Evolutionary conservation across 2,797 vertebrate species (phyloP).

Genomic region (Sebastes minor): DNA sequence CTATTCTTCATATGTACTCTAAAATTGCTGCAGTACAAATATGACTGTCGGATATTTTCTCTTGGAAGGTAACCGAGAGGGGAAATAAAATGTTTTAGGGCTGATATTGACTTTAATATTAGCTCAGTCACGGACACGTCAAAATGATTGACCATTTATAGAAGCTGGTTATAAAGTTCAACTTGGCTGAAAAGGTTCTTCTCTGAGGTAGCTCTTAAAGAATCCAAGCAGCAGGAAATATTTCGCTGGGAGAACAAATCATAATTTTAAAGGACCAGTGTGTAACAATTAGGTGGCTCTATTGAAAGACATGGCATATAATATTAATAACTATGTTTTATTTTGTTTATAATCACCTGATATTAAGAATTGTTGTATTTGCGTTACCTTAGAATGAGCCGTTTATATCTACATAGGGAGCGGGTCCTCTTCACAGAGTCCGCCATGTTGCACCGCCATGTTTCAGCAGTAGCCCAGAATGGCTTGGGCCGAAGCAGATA

Average conservation of each 20-base stretch:
- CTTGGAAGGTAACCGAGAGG: background rate
- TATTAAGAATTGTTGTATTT: too few species aligned
- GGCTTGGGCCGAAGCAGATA: too few species aligned
- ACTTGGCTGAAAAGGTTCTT: background rate
- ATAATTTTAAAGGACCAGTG: background rate
- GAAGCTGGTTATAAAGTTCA: background rate
- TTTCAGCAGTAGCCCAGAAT: too few species aligned
- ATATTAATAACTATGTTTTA: too few species aligned
- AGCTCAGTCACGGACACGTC: background rate
- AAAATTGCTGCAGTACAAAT: background rate
- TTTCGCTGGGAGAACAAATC: background rate
- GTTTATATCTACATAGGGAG: too few species aligned
- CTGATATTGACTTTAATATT: background rate
- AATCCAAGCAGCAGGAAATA: background rate
- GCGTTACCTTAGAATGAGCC: too few species aligned
- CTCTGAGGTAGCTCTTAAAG: background rate
- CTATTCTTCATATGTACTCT: background rate
- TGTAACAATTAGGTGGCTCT: too few species aligned
- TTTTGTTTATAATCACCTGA: too few species aligned
- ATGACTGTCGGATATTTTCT: background rate
- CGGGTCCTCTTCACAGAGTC: too few species aligned
- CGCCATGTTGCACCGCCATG: too few species aligned
- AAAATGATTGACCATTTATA: background rate
- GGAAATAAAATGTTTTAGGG: background rate
- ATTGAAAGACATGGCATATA: too few species aligned